A percentile compares a stretch with the other conserved stretches of the same genome.
These are phyloP conservation scores for Vanessa tameamea DNA, from an alignment of 1,140 invertebrate species.

Conservation along the genomic window DNA sequence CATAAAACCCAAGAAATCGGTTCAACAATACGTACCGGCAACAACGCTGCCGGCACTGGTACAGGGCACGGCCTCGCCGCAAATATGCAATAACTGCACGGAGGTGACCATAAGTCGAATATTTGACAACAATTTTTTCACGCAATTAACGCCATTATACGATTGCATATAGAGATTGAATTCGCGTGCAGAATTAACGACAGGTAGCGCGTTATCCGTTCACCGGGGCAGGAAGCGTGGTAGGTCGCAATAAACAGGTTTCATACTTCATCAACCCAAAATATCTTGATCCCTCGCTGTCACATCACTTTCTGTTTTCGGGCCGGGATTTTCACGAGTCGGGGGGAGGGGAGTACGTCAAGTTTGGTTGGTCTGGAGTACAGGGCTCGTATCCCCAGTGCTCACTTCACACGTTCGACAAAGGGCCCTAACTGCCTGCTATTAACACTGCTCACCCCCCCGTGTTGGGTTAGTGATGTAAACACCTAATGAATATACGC, in stretches of 20 bases:
- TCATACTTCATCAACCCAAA: constrained; percentile 45
- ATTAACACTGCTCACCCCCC: constrained; percentile 71
- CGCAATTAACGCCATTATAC: constrained; percentile 31
- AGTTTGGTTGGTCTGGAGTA: constrained; percentile 35
- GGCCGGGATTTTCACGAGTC: background rate
- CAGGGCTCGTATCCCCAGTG: constrained; percentile 61
- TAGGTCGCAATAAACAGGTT: constrained; percentile 61
- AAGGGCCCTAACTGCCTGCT: constrained; percentile 77
- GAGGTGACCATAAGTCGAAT: constrained; percentile 19
- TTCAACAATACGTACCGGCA: constrained; percentile 26
- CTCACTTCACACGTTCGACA: constrained; percentile 76
- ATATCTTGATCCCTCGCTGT: constrained; percentile 36
- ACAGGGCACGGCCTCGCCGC: constrained; percentile 32
- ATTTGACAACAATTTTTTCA: background rate
- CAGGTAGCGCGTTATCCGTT: constrained; percentile 37
- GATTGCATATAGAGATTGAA: constrained; percentile 1
- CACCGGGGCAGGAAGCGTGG: constrained; percentile 53
- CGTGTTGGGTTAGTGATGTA: constrained; percentile 60
- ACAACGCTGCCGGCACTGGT: constrained; percentile 26
- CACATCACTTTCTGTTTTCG: constrained; percentile 8
- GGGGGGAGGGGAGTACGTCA: constrained; percentile 40
- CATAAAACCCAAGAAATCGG: constrained; percentile 36
- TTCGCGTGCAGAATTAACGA: constrained; percentile 31
- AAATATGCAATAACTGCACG: constrained; percentile 48
- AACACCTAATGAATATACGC: constrained; percentile 29